These are phyloP conservation scores for Aeoliscus strigatus DNA, from an alignment of 2,797 vertebrate genomes.

Conservation along the genomic window DNA sequence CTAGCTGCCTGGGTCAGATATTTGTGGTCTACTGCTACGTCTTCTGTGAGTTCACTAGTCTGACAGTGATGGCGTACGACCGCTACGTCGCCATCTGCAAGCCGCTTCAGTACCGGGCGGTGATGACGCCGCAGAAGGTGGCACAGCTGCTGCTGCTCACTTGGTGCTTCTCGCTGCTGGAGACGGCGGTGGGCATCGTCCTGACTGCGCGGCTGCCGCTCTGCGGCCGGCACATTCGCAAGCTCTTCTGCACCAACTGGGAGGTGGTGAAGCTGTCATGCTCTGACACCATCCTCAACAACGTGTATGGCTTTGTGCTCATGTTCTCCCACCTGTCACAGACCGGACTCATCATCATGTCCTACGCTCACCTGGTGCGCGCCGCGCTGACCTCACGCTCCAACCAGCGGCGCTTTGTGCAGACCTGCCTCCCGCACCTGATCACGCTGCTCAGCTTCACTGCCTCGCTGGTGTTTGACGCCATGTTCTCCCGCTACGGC, in stretches of 20 bases:
- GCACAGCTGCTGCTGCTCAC: constrained; percentile 48
- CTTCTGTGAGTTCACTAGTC: constrained; percentile 50
- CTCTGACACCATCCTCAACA: constrained; percentile 40
- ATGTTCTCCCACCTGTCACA: constrained; percentile 32
- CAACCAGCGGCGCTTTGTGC: constrained; percentile 51
- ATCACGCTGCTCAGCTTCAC: constrained; percentile 48
- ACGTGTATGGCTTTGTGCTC: constrained; percentile 47
- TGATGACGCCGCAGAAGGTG: constrained; percentile 50
- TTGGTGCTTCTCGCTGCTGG: constrained; percentile 50
- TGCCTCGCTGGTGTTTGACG: constrained; percentile 38
- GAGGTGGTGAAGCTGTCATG: constrained; percentile 67
- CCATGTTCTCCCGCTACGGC: constrained; percentile 49
- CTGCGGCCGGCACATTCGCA: constrained; percentile 43
- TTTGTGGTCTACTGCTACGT: constrained; percentile 37
- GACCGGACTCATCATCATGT: constrained; percentile 48
- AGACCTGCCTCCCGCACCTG: constrained; percentile 70
- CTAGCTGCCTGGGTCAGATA: constrained; percentile 54
- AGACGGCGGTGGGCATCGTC: neutral
- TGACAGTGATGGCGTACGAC: constrained; percentile 68
- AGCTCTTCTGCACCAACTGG: constrained; percentile 69
- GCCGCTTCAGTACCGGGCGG: constrained; percentile 54
- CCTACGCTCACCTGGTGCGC: constrained; percentile 55
- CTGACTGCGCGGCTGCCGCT: constrained; percentile 44
- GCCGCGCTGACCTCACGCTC: constrained; percentile 34
- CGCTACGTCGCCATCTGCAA: constrained; percentile 66